These are phyloP conservation scores for Polydrusus cervinus DNA, from an alignment of 2,888 invertebrate species.

Conservation along the genomic window DNA sequence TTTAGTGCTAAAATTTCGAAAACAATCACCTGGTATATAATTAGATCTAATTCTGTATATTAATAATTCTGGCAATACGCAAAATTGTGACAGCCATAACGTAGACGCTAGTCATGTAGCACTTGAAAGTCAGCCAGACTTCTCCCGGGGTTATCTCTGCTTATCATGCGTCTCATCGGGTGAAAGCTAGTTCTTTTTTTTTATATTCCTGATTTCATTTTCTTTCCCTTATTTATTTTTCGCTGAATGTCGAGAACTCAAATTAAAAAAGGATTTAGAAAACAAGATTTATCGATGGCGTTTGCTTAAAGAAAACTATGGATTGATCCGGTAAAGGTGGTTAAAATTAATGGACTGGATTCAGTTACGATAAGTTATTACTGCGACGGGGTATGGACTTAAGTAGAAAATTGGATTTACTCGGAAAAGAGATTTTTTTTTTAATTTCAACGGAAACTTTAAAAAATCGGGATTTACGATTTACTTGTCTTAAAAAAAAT, in stretches of 20 bases:
- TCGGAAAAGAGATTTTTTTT: background rate
- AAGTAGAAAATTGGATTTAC: conserved; percentile 28
- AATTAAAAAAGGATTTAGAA: conserved; percentile 36
- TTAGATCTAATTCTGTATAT: no score
- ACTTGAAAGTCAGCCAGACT: conserved; percentile 28
- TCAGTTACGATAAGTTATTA: conserved; percentile 32
- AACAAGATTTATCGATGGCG: conserved; percentile 21
- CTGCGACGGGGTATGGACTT: conserved; percentile 10
- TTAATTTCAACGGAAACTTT: background rate
- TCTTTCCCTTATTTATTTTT: conserved; percentile 17
- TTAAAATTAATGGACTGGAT: conserved; percentile 41
- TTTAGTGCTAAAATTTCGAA: no score
- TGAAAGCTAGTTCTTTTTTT: conserved; percentile 27
- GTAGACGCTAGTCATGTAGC: background rate
- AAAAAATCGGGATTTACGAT: background rate
- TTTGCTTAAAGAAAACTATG: conserved; percentile 22
- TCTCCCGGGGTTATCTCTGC: conserved; percentile 25
- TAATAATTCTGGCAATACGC: no score
- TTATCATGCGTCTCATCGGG: conserved; percentile 22
- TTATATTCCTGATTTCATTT: conserved; percentile 30
- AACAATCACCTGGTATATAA: no score
- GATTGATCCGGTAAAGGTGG: conserved; percentile 29
- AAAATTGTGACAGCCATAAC: no score
- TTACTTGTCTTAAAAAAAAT: no score
- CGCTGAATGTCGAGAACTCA: conserved; percentile 9